Percentiles rank a stretch among this genome's conserved stretches.
phyloP scores from a whole-genome alignment of 2,888 invertebrate species.

The Trissolcus brochymenae region DNA sequence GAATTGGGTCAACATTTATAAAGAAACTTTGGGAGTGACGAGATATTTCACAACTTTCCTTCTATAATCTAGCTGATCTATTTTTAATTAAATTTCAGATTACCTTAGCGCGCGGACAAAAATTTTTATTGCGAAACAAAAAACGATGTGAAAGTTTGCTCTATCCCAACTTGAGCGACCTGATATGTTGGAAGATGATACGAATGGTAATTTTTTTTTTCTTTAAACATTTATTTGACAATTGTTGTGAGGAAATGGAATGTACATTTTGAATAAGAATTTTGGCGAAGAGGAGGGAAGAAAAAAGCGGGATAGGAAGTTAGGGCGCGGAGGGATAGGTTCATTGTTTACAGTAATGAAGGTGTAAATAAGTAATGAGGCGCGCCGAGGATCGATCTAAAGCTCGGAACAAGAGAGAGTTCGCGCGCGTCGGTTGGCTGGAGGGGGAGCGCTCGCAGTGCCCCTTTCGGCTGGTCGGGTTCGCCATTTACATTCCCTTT shows the following conservation, averaged over 20 bases:
- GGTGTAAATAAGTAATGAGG: slow-evolving; percentile 72
- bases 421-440: slow-evolving; percentile 27
- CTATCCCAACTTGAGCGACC: no score
- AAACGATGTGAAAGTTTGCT: no score
- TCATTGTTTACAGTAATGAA: slow-evolving; percentile 74
- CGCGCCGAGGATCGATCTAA: slow-evolving; percentile 66
- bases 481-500: slow-evolving; percentile 58
- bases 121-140: no score
- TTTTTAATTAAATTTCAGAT: slow-evolving; percentile 14
- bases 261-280: no score
- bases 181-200: no score
- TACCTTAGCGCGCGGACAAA: not conserved
- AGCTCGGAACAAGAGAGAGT: slow-evolving; percentile 46
- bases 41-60: slow-evolving; percentile 28
- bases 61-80: slow-evolving; percentile 17
- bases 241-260: no score
- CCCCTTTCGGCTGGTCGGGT: slow-evolving; percentile 51
- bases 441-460: slow-evolving; percentile 33
- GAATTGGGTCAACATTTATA: slow-evolving; percentile 43
- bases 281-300: not conserved
- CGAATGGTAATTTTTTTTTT: no score
- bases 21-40: slow-evolving; percentile 17
- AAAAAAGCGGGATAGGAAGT: slow-evolving; percentile 22
- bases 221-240: no score
- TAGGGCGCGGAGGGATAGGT: slow-evolving; percentile 63